Percentiles rank a stretch among this genome's conserved stretches.
These are phyloP conservation scores for Lepidurus packardi DNA, from an alignment of 1,140 invertebrate species.

Conservation along the genomic window DNA sequence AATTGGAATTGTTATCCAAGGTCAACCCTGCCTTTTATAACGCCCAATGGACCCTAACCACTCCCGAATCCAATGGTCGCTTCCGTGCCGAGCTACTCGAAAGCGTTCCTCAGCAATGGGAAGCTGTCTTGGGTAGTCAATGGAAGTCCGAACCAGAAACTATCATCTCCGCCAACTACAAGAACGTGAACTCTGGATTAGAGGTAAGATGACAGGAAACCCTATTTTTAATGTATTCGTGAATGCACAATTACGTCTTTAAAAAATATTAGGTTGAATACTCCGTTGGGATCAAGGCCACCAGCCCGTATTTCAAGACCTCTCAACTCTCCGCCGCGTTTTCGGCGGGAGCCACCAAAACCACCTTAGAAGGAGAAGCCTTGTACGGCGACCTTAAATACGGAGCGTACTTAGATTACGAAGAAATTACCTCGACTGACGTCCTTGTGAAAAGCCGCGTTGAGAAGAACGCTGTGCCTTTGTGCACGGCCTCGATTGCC, in stretches of 20 bases:
- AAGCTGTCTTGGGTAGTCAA: neutral
- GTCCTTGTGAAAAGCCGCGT: constrained; percentile 4
- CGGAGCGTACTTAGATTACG: constrained; percentile 26
- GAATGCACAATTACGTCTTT: neutral
- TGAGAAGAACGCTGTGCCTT: neutral
- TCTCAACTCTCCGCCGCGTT: constrained; percentile 19
- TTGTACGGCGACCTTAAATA: constrained; percentile 23
- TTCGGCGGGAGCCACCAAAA: constrained; percentile 19
- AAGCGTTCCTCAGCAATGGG: constrained; percentile 20
- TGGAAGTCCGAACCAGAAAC: constrained; percentile 26
- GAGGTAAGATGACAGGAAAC: neutral
- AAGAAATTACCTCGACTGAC: neutral
- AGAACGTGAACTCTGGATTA: constrained; percentile 28
- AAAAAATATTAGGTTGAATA: neutral
- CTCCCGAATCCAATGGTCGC: constrained; percentile 7
- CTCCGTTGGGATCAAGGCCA: constrained; percentile 10
- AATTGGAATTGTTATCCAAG: constrained; percentile 28
- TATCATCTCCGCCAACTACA: constrained; percentile 1
- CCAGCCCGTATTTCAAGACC: constrained; percentile 11
- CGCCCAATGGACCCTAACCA: constrained; percentile 23
- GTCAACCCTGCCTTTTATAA: constrained; percentile 25
- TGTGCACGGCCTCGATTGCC: constrained; percentile 4
- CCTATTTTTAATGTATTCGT: neutral
- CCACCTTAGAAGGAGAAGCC: constrained; percentile 4
- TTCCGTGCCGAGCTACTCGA: constrained; percentile 23